phyloP scores from a whole-genome alignment of 2,113 vertebrate genomes.

The Cariama cristata region DNA sequence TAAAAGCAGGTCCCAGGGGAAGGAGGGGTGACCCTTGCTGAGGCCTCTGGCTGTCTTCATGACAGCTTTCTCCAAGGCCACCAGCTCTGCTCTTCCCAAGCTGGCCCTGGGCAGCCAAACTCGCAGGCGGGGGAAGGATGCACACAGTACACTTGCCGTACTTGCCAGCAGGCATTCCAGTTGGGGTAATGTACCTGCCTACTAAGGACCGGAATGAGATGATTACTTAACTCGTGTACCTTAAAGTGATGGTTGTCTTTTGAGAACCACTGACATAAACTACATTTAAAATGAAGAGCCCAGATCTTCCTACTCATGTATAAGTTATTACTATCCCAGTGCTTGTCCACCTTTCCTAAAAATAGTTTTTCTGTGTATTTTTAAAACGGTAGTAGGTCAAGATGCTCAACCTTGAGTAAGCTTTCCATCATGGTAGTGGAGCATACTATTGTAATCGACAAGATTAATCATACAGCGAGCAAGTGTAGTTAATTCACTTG shows the following conservation, averaged over 20 bases:
- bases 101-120: not conserved
- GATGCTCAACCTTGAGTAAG: not conserved
- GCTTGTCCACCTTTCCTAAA: not conserved
- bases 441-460: not conserved
- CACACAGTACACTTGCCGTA: not conserved
- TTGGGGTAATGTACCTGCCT: not conserved
- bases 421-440: not conserved
- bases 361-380: not conserved
- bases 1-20: not conserved
- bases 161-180: not conserved
- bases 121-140: not conserved
- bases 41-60: not conserved
- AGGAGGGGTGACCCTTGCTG: fast-evolving
- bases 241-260: not conserved
- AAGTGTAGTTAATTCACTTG: not conserved
- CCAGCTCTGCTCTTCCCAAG: not conserved
- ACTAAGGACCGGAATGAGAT: not conserved
- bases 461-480: not conserved
- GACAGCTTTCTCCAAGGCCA: not conserved
- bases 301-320: not conserved
- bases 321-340: not conserved
- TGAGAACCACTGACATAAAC: not conserved
- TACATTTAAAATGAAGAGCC: not conserved
- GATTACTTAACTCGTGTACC: not conserved
- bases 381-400: not conserved